Percentiles rank a stretch among this genome's conserved stretches.
phyloP scores from a whole-genome alignment of 2,888 invertebrate genomes.

The Apamea crenata region DNA sequence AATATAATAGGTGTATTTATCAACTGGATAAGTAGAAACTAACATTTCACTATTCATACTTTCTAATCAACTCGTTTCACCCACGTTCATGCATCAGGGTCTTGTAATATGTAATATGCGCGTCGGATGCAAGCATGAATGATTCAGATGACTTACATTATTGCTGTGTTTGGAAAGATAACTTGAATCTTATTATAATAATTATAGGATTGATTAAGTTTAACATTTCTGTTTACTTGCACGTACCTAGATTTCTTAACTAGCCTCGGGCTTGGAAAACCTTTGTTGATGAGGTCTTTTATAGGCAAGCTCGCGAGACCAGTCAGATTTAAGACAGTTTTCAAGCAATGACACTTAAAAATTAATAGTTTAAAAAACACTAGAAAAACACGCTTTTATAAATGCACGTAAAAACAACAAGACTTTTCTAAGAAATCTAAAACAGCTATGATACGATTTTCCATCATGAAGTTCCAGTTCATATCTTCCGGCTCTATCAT shows the following conservation, averaged over 20 bases:
- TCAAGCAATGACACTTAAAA: constrained; percentile 10
- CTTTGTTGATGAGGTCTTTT: constrained; percentile 18
- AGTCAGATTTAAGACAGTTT: constrained; percentile 20
- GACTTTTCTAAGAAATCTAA: too few species aligned
- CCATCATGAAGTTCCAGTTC: too few species aligned
- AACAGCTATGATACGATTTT: too few species aligned
- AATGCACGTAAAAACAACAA: too few species aligned
- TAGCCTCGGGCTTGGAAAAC: not conserved
- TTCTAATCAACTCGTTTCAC: not conserved
- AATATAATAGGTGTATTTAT: not conserved
- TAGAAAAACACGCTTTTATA: too few species aligned
- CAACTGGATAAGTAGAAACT: not conserved
- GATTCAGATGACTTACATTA: not conserved
- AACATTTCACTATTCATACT: not conserved
- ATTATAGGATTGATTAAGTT: not conserved
- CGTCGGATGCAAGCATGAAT: not conserved
- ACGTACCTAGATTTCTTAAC: constrained; percentile 12
- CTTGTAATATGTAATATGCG: not conserved
- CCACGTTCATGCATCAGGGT: not conserved
- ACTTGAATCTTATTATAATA: not conserved
- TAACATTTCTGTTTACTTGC: not conserved
- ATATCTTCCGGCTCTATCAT: too few species aligned
- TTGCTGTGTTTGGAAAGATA: not conserved
- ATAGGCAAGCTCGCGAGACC: not conserved
- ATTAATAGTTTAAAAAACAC: too few species aligned